Evolutionary conservation across 2,797 vertebrate genomes (phyloP), one percentile per base, ranked within the genome.

Genomic region (Cheirogaleus major): DNA sequence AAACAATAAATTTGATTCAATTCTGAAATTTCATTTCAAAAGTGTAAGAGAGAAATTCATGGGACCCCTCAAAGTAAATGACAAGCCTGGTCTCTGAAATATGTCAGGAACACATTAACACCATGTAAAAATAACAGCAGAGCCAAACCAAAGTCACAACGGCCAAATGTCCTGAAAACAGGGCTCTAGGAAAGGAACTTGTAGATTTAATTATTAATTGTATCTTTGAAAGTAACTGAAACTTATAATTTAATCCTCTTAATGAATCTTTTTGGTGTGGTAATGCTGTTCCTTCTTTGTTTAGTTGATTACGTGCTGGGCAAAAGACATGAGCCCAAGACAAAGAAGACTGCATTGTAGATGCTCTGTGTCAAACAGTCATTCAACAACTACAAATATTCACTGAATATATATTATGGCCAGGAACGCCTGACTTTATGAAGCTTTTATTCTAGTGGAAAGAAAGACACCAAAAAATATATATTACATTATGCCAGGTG

Each of bases 1-100:
- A 97, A 98, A 97, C 96, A 97, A 97, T 97, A 96, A 97, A 97
- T 98, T 87, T 97, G 94, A 98, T 89, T 97, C 79, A 95, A 96
- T 97, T 97, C 92, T 97, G 92, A 97, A 97, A 96, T 94, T 95
- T 97, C 92, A 97, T 96, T 97, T 97, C 95, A 97, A 97, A 97
- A 97, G 94, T 97, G 93, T 97, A 97, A 97, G 95, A 96, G 89
- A 94, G 85, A 97, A 96, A 97, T 97, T 96, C 90, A 92, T 91
- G 76, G 95, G 93, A 86, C 85, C 94, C 85, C 97, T 98, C 97
- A 97, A 97, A 97, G 96, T 89, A 94, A 97, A 97, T 96, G 97
- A 96, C 97, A 97, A 96, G 95, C 50, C 72, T 92, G 82, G 94
- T 97, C 96, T 97, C 90, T 97, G 96, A 98, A 97, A 97, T 95